Conservation (phyloP, 2,797 vertebrate genomes). For the Aotus griseimembra region DNA sequence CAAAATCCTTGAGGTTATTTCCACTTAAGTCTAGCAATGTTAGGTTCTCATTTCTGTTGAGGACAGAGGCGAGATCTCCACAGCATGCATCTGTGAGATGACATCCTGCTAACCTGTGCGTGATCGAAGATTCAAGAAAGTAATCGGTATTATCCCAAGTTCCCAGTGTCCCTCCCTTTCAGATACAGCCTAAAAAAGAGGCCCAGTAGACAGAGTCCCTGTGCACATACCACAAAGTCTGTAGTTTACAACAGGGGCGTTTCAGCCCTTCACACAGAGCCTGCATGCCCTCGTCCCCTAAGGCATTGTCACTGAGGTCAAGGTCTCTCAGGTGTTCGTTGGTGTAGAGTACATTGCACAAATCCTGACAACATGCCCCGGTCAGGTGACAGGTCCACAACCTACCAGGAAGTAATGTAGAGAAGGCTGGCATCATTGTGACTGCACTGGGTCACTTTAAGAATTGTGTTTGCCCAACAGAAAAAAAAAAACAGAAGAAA, state of each 20-base stretch:
- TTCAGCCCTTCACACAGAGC: conserved; percentile 56
- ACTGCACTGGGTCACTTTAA: background rate
- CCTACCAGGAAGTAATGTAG: conserved; percentile 40
- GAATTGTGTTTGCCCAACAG: conserved; percentile 2
- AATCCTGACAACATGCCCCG: conserved; percentile 41
- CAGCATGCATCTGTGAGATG: conserved; percentile 38
- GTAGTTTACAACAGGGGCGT: conserved; percentile 39
- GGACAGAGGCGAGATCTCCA: conserved; percentile 8
- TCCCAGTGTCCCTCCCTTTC: background rate
- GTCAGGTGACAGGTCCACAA: conserved; percentile 51
- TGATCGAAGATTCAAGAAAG: conserved; percentile 12
- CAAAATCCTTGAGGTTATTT: conserved; percentile 65
- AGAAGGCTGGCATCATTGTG: conserved; percentile 24
- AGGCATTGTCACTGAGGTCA: conserved; percentile 55
- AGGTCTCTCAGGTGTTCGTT: conserved; percentile 51
- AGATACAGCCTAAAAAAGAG: background rate
- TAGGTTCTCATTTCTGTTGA: conserved; percentile 59
- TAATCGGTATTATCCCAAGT: conserved; percentile 15
- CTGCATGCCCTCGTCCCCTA: conserved; percentile 44
- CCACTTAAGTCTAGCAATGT: conserved; percentile 52
- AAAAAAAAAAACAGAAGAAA: conserved; percentile 28
- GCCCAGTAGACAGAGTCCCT: background rate
- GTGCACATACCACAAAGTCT: conserved; percentile 55
- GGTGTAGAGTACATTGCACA: conserved; percentile 42
- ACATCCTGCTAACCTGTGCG: conserved; percentile 55